Conservation (phyloP, 2,888 invertebrate genomes). For the Sphaerophoria rueppellii region DNA sequence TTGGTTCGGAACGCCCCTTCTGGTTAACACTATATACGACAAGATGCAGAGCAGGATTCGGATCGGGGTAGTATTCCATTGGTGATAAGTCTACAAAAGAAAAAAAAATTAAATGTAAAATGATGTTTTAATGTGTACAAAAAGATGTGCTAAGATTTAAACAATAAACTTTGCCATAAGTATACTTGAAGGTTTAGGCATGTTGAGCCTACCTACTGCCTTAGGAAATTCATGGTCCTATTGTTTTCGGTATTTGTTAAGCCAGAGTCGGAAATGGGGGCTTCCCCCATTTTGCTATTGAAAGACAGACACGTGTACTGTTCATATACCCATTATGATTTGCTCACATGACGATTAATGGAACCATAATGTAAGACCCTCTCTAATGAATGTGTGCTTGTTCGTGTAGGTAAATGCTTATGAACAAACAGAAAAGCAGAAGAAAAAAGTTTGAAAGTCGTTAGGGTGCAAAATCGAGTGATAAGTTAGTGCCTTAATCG, state of each 20-base stretch:
- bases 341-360: slow-evolving; percentile 36
- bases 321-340: neutral
- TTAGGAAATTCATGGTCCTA: neutral
- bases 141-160: neutral
- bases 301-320: neutral
- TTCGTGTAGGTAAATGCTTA: slow-evolving; percentile 35
- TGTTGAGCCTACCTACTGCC: neutral
- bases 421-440: too few relatives aligned
- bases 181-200: neutral
- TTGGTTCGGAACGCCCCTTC: slow-evolving; percentile 92
- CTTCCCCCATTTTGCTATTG: neutral
- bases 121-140: slow-evolving; percentile 47
- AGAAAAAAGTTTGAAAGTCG: slow-evolving; percentile 17
- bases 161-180: neutral
- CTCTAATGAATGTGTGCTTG: slow-evolving; percentile 14
- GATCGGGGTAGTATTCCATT: slow-evolving; percentile 81
- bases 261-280: neutral
- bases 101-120: slow-evolving; percentile 47
- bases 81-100: slow-evolving; percentile 80
- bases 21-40: slow-evolving; percentile 92
- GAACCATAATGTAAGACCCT: slow-evolving; percentile 22
- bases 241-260: slow-evolving; percentile 29
- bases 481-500: slow-evolving; percentile 49
- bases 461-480: slow-evolving; percentile 37
- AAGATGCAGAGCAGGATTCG: slow-evolving; percentile 87